These are phyloP conservation scores for Aromia moschata DNA, from an alignment of 2,888 invertebrate genomes.

Conservation along the genomic window DNA sequence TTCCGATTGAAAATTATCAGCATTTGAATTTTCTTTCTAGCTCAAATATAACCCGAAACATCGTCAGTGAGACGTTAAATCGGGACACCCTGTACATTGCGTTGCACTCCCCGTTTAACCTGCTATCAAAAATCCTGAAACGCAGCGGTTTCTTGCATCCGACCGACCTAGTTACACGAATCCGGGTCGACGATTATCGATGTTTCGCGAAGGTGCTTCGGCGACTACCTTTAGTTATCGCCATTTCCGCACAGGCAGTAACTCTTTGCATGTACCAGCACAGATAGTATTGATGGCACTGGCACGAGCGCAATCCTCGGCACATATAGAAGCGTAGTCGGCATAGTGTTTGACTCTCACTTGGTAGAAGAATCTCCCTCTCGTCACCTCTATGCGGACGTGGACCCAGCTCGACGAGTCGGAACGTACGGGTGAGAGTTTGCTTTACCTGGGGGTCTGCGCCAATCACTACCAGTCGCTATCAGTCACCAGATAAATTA, in stretches of 20 bases:
- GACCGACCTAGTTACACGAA: constrained; percentile 4
- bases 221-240: constrained; percentile 39
- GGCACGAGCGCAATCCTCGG: constrained; percentile 58
- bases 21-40: too few relatives aligned
- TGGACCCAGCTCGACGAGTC: constrained; percentile 58
- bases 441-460: constrained; percentile 51
- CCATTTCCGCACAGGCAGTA: constrained; percentile 40
- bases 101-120: constrained; percentile 5
- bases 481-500: not conserved
- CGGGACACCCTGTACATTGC: too few relatives aligned
- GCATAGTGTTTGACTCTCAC: constrained; percentile 55
- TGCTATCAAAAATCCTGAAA: too few relatives aligned
- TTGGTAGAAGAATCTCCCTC: constrained; percentile 63
- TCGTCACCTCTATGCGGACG: constrained; percentile 60
- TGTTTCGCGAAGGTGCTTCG: constrained; percentile 13
- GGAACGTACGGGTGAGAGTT: constrained; percentile 58
- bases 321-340: constrained; percentile 58
- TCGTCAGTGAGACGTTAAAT: too few relatives aligned
- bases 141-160: constrained; percentile 35
- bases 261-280: constrained; percentile 52
- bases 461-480: constrained; percentile 35
- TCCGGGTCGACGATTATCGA: constrained; percentile 25
- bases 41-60: too few relatives aligned
- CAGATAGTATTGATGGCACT: constrained; percentile 56
- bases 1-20: too few relatives aligned